phyloP scores from a whole-genome alignment of 1,140 invertebrate species.

The Brachionus asplanchnoidis region DNA sequence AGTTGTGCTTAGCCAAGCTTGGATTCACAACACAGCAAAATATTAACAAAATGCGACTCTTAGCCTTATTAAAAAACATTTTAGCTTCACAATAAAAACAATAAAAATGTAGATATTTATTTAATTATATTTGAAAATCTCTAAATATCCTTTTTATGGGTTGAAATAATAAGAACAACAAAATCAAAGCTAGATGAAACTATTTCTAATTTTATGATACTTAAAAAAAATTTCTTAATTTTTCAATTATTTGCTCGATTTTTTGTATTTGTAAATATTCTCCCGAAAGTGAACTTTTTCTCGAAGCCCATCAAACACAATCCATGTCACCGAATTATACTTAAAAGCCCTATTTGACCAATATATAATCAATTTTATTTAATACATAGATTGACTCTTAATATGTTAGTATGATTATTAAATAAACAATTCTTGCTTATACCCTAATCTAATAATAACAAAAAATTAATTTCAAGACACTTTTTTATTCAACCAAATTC shows the following conservation, averaged over 20 bases:
- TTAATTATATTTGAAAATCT: constrained; percentile 30
- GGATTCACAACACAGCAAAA: not conserved
- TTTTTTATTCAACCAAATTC: not conserved
- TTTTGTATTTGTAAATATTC: constrained; percentile 20
- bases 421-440: not conserved
- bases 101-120: constrained; percentile 35
- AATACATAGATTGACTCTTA: not conserved
- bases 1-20: not conserved
- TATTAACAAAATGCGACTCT: not conserved
- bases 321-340: not conserved
- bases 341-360: not conserved
- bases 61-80: constrained; percentile 39
- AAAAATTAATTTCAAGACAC: not conserved
- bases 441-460: not conserved
- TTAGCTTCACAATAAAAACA: constrained; percentile 13
- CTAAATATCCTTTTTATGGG: constrained; percentile 35
- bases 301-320: not conserved
- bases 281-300: not conserved
- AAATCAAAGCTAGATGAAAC: not conserved
- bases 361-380: not conserved
- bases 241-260: not conserved
- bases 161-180: constrained; percentile 22
- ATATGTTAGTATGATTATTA: not conserved
- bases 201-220: constrained; percentile 37
- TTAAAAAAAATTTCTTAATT: not conserved